Evolutionary conservation across 2,113 vertebrate genomes (phyloP).

Genomic region (Suncus etruscus): DNA sequence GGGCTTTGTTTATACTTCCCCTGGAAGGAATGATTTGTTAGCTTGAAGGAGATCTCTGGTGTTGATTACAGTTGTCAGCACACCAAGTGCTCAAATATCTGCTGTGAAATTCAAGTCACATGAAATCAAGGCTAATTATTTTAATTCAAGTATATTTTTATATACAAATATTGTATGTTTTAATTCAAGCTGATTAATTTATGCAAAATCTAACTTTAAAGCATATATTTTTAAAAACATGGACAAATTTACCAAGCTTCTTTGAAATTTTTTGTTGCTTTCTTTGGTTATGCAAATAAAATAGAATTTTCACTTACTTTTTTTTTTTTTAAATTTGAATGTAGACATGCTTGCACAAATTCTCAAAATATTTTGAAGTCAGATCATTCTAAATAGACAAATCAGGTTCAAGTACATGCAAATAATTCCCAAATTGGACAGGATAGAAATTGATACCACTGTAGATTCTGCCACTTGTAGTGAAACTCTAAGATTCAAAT

Average conservation of each 20-base stretch:
- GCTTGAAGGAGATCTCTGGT: constrained; percentile 58
- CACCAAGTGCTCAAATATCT: constrained; percentile 30
- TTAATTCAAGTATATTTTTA: constrained; percentile 64
- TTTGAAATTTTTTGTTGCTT: constrained; percentile 29
- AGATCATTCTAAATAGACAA: constrained; percentile 52
- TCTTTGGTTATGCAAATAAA: neutral
- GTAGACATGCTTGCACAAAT: neutral
- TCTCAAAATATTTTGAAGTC: constrained; percentile 3
- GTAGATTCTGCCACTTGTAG: neutral
- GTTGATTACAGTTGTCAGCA: constrained; percentile 77
- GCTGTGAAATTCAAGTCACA: constrained; percentile 60
- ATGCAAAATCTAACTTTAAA: neutral
- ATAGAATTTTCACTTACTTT: neutral
- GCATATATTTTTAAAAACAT: neutral
- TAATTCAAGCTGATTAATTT: neutral
- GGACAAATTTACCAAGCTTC: neutral
- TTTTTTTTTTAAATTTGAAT: neutral
- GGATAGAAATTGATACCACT: neutral
- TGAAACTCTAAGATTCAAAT: neutral
- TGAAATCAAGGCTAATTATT: constrained; percentile 57
- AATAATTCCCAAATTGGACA: neutral
- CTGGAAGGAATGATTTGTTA: constrained; percentile 72
- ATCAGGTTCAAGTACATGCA: neutral
- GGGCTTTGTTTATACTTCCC: constrained; percentile 76
- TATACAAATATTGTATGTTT: constrained; percentile 43